Conservation (phyloP, 2,113 vertebrate species). For the Upupa epops region DNA sequence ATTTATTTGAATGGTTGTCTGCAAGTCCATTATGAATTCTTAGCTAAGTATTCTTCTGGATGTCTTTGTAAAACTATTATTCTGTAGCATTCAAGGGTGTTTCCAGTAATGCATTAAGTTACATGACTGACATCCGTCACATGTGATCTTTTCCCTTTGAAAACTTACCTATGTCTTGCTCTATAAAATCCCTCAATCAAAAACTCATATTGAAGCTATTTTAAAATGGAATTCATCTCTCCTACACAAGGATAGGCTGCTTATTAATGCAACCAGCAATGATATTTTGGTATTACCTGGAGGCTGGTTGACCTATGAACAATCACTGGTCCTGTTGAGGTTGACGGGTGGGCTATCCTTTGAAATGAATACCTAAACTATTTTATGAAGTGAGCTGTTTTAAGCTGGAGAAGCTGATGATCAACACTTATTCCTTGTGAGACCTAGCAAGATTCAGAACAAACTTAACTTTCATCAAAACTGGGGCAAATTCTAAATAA, state of each 20-base stretch:
- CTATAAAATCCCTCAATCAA: constrained; percentile 40
- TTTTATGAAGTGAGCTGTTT: background rate
- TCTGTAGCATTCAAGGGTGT: background rate
- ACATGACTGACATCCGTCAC: constrained; percentile 32
- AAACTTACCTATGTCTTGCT: constrained; percentile 4
- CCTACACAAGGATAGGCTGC: background rate
- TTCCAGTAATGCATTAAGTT: constrained; percentile 13
- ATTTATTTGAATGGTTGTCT: background rate
- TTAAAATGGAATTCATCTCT: background rate
- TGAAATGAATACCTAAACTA: background rate
- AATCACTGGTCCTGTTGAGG: background rate
- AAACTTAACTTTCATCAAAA: constrained; percentile 10
- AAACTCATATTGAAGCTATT: background rate
- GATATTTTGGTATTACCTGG: background rate
- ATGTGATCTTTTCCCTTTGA: constrained; percentile 4
- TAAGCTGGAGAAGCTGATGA: background rate
- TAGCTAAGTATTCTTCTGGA: background rate
- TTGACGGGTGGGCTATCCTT: background rate
- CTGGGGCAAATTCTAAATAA: constrained; percentile 25
- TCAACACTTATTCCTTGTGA: background rate
- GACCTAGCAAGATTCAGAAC: background rate
- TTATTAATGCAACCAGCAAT: background rate
- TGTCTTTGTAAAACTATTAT: constrained; percentile 20
- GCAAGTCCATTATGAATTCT: background rate
- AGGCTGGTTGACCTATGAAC: background rate